Base-by-base conservation (phyloP, 1,140 invertebrate genomes). In the Drosophila tani region DNA sequence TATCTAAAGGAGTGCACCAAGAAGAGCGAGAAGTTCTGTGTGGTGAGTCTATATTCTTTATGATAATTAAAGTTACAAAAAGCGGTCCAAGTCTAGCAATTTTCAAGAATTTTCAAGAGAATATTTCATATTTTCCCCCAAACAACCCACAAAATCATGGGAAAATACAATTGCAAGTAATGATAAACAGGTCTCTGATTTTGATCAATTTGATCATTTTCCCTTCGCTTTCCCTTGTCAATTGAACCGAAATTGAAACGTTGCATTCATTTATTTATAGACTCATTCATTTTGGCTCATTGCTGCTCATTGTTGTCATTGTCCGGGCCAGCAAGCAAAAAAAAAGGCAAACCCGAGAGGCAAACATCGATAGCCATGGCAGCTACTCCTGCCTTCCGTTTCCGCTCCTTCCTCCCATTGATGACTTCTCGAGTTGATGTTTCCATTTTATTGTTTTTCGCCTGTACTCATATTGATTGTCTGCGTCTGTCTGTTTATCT, bases 1-100 rank as follows among this genome's bases (percentile, higher is more conserved):
- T 94, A 95, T 79, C 93, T 96, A 49, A 95, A 94, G 74, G 95
- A 96, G 50, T 96, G 96, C 88, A 94, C 94, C 53, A 81, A 93
- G 55, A 92, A 93, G 50, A 94, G 94, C 58, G 93, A 95, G 53
- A 94, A 94, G 81, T 96, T 94, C 93, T 97, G 96, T 93, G 96
- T 97, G 93, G 96, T 96, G 93, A 95, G 95, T 84, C 1, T 15
- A 3, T n/a, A n/a, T 8, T 19, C 7, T 21, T 2, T 24, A 1
- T 4, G 1, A 21, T 14, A 24, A n/a, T 2, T n/a, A 38, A 15
- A 35, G 7, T 19, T 14, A 1, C 0, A 7, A 45, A 12, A 5
- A 17, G 15, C 12, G 8, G 17, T 27, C 6, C 7, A 29, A 50
- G 12, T 60, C n/a, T 2, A 60, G 8, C 8, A 19, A 38, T 12